Evolutionary conservation across 2,113 vertebrate species (phyloP).

Genomic region (Ctenodactylus gundi): DNA sequence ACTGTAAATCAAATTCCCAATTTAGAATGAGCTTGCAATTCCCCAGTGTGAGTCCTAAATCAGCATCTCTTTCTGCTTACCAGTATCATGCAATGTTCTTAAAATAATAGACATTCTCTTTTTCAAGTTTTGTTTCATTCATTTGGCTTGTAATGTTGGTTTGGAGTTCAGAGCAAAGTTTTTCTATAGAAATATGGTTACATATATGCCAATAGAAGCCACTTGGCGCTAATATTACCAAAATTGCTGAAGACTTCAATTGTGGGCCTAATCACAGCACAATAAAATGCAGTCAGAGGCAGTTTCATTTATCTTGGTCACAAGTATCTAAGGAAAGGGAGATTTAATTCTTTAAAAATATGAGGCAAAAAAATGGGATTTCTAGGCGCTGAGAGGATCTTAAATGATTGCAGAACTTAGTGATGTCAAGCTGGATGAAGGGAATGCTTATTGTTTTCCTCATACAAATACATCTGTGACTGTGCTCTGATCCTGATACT

Average conservation of each 20-base stretch:
- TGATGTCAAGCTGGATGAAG: neutral
- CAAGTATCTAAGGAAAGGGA: neutral
- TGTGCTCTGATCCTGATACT: neutral
- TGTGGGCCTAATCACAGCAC: neutral
- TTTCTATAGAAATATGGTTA: neutral
- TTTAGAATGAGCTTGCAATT: neutral
- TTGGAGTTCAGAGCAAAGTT: constrained; percentile 15
- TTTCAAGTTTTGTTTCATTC: constrained; percentile 12
- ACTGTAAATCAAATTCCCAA: constrained; percentile 16
- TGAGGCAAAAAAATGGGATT: neutral
- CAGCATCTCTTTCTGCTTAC: constrained; percentile 14
- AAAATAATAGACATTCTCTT: constrained; percentile 28
- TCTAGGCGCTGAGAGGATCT: neutral
- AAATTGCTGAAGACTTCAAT: neutral
- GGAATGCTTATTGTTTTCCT: neutral
- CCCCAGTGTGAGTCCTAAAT: neutral
- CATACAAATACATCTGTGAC: neutral
- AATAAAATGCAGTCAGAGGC: constrained; percentile 6
- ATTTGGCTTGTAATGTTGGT: neutral
- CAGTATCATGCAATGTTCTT: neutral
- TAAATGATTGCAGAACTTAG: neutral
- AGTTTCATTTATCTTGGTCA: constrained; percentile 23
- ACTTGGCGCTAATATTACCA: constrained; percentile 22
- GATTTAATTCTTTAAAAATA: neutral
- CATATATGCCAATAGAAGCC: neutral